phyloP scores from a whole-genome alignment of 2,797 vertebrate species.

The Neosilurus hyrtlii region DNA sequence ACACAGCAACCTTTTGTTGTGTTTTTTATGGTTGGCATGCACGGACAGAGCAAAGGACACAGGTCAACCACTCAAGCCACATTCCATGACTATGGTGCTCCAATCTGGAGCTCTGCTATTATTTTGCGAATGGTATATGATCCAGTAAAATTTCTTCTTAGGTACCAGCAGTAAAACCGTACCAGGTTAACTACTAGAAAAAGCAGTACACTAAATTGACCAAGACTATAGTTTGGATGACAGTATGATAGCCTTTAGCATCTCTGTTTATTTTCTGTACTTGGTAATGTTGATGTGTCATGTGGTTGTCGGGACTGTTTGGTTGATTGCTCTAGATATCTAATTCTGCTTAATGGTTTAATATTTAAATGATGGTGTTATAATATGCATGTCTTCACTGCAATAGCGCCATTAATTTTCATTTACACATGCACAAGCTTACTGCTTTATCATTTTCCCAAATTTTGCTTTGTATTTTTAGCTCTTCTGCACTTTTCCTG shows the following conservation, averaged over 20 bases:
- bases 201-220: neutral
- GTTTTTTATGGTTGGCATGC: too few species aligned
- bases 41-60: too few species aligned
- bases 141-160: neutral
- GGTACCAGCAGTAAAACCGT: neutral
- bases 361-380: neutral
- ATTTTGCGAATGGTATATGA: neutral
- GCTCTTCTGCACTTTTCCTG: neutral
- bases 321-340: neutral
- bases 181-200: neutral
- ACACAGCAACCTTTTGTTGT: too few species aligned
- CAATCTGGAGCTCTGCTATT: neutral
- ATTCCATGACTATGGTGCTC: too few species aligned
- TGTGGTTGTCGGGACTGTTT: neutral
- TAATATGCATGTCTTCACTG: neutral
- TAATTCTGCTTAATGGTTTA: neutral
- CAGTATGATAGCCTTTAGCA: neutral
- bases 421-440: constrained; percentile 19
- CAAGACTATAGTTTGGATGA: neutral
- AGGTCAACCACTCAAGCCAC: too few species aligned
- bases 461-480: constrained; percentile 6
- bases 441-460: too few species aligned
- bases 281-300: neutral
- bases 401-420: constrained; percentile 46
- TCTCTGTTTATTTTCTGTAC: neutral